A percentile compares a stretch with the other conserved stretches of the same genome.
Conservation (phyloP, 2,797 vertebrate genomes). For the Masticophis lateralis region DNA sequence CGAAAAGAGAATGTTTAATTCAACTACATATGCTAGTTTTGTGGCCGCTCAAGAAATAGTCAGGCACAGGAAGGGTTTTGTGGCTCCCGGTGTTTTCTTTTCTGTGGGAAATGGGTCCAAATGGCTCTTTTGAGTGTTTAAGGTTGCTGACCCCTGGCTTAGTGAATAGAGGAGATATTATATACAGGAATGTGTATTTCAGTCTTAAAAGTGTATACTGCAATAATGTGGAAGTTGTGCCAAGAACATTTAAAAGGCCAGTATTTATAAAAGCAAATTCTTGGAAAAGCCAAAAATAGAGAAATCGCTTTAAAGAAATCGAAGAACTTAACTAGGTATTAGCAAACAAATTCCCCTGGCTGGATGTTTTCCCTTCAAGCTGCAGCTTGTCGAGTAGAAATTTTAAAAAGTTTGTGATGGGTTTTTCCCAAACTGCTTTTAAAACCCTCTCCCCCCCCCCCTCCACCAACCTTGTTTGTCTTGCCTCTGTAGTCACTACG, state of each 20-base stretch:
- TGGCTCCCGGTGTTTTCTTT: too few relatives aligned
- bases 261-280: neutral
- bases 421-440: neutral
- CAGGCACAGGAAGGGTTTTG: too few relatives aligned
- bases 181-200: neutral
- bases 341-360: neutral
- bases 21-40: too few relatives aligned
- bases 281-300: neutral
- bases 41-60: too few relatives aligned
- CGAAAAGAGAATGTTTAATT: too few relatives aligned
- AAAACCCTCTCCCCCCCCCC: accelerated
- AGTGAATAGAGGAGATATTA: neutral
- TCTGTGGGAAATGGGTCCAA: too few relatives aligned
- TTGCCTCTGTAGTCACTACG: slow-evolving; percentile 77
- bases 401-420: too few relatives aligned
- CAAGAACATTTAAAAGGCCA: neutral
- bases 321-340: neutral
- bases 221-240: neutral
- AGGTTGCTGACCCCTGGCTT: too few relatives aligned
- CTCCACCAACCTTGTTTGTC: neutral
- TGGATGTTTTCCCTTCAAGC: neutral
- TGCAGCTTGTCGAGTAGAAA: neutral
- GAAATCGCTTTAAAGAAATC: neutral
- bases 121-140: too few relatives aligned
- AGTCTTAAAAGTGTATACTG: neutral